Evolutionary conservation across 2,888 invertebrate genomes (phyloP).

Genomic region (Pammene fasciana): DNA sequence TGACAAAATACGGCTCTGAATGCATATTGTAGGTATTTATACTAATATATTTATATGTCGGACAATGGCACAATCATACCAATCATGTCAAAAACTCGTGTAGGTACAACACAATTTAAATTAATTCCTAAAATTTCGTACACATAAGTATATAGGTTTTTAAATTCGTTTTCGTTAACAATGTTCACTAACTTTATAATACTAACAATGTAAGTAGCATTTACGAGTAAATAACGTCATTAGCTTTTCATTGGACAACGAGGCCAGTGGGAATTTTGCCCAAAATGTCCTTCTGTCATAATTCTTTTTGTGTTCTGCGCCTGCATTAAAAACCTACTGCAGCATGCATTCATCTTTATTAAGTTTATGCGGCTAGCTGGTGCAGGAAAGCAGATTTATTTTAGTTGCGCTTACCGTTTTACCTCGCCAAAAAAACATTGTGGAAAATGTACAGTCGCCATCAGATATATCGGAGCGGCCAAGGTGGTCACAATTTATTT

Average conservation of each 20-base stretch:
- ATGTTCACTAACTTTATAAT: constrained; percentile 11
- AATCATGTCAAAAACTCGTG: not conserved
- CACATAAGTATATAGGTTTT: constrained; percentile 13
- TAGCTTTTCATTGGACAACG: constrained; percentile 6
- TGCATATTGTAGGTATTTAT: no score
- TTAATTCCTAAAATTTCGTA: constrained; percentile 25
- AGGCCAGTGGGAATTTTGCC: constrained; percentile 10
- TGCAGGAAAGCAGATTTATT: constrained; percentile 19
- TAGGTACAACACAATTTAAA: constrained; percentile 16
- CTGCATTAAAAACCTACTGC: constrained; percentile 8
- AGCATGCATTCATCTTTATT: constrained; percentile 25
- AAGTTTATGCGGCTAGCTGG: constrained; percentile 4
- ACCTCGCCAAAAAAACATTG: not conserved
- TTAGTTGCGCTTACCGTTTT: not conserved
- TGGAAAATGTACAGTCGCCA: no score
- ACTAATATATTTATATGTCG: no score
- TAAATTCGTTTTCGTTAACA: no score
- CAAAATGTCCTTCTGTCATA: constrained; percentile 6
- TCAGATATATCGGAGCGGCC: no score
- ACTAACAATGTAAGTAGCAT: not conserved
- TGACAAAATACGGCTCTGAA: no score
- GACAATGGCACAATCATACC: no score
- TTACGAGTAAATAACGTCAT: constrained; percentile 1
- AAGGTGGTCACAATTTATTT: no score
- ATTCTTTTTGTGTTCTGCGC: constrained; percentile 2